These are phyloP conservation scores for Trichogramma dendrolimi DNA, from an alignment of 2,888 invertebrate genomes.

Conservation along the genomic window DNA sequence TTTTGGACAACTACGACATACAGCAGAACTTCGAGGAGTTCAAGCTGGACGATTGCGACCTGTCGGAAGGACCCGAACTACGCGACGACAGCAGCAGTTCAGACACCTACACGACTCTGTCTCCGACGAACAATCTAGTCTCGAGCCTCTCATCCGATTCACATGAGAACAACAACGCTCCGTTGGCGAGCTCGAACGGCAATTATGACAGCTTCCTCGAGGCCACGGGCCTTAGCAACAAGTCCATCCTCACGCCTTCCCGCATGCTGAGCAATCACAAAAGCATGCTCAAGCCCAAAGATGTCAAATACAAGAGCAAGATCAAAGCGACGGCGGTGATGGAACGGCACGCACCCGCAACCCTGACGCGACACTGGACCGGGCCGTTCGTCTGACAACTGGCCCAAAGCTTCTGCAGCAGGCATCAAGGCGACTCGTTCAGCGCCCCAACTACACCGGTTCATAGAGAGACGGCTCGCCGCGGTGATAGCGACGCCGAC, in stretches of 20 bases:
- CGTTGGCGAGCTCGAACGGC: constrained; percentile 36
- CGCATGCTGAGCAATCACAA: constrained; percentile 72
- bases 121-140: constrained; percentile 44
- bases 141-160: not conserved
- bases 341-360: constrained; percentile 51
- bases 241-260: constrained; percentile 66
- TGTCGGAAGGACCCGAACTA: constrained; percentile 46
- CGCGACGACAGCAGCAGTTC: constrained; percentile 37
- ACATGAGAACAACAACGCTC: constrained; percentile 31
- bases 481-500: too few species aligned
- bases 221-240: constrained; percentile 74
- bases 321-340: constrained; percentile 59
- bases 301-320: constrained; percentile 70
- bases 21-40: constrained; percentile 78
- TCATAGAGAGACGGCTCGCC: too few species aligned
- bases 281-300: constrained; percentile 72
- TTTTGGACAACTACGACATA: constrained; percentile 59
- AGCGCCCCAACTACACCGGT: too few species aligned
- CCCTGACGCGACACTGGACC: constrained; percentile 52
- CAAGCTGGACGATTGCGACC: constrained; percentile 71
- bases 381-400: constrained; percentile 52
- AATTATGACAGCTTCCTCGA: constrained; percentile 73
- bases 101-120: constrained; percentile 48
- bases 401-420: constrained; percentile 26
- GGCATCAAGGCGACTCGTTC: too few species aligned